These are phyloP conservation scores for Euzophera pinguis DNA, from an alignment of 2,888 invertebrate genomes.

Conservation along the genomic window DNA sequence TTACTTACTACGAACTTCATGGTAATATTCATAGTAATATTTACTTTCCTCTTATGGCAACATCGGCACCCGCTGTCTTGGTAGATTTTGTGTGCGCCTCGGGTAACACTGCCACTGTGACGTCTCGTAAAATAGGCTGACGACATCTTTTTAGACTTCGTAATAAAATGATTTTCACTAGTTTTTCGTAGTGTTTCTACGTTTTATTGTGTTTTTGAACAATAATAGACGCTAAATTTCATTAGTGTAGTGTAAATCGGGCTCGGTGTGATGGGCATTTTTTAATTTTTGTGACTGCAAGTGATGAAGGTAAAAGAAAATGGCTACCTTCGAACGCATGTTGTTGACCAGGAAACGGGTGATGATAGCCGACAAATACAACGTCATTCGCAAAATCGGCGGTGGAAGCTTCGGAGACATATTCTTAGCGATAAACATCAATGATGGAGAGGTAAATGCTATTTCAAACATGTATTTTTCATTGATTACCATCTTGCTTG, in stretches of 20 bases:
- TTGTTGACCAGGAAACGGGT: slow-evolving; percentile 62
- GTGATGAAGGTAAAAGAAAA: slow-evolving; percentile 73
- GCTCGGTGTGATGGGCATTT: slow-evolving; percentile 59
- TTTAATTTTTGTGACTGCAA: slow-evolving; percentile 65
- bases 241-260: slow-evolving; percentile 56
- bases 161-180: slow-evolving; percentile 62
- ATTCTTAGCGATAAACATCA: slow-evolving; percentile 95
- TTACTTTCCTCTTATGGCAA: slow-evolving; percentile 26
- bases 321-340: slow-evolving; percentile 74
- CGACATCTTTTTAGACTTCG: slow-evolving; percentile 61
- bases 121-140: slow-evolving; percentile 70
- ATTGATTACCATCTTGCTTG: slow-evolving; percentile 27
- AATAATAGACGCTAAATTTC: slow-evolving; percentile 49
- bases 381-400: slow-evolving; percentile 97
- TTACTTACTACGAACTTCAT: too few species aligned
- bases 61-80: slow-evolving; percentile 15
- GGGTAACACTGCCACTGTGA: slow-evolving; percentile 70
- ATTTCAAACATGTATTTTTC: slow-evolving; percentile 27
- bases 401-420: slow-evolving; percentile 99
- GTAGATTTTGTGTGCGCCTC: slow-evolving; percentile 26
- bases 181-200: slow-evolving; percentile 56
- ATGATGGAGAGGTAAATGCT: slow-evolving; percentile 90
- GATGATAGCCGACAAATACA: slow-evolving; percentile 92
- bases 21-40: not conserved
- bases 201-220: slow-evolving; percentile 52